Evolutionary conservation across 2,888 invertebrate species (phyloP), one percentile per base, ranked within the genome.

Genomic region (Sinotaia quadrata): DNA sequence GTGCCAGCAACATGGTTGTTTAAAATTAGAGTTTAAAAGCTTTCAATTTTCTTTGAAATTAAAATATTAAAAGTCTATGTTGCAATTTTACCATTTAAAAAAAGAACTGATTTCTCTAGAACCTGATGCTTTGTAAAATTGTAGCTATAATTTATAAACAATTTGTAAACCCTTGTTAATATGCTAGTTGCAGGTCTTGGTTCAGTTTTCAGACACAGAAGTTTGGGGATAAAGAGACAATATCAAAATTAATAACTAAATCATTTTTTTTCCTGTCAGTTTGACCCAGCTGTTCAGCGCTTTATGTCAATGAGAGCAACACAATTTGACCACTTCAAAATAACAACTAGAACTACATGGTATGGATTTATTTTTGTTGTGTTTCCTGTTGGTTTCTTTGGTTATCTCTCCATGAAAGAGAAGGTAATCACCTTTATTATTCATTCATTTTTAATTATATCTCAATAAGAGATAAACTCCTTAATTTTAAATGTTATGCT

Each of bases 251-350:
- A 15, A 51, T n/a, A n/a, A n/a, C 7, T 7, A 51, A 51, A n/a
- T 12, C 21, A 8, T 51, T 44, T 41, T 34, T 33, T 52, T 59
- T 52, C 21, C 54, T 73, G 67, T 49, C 74, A 96, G 96, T 93
- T 95, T 86, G 96, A 96, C 88, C 89, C 92, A n/a, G 93, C 92
- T 12, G 76, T 95, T 3, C 92, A 93, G 81, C 91, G 94, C 63
- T 94, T 91, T 84, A 89, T 92, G 84, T 91, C 95, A 0, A 91
- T 94, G 92, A 91, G 91, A 86, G 91, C 91, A 0, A 91, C 91
- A 8, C 89, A 91, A 61, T 91, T 90, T 74, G 92, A 93, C 0
- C 89, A 92, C 82, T 94, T 94, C 84, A 91, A 90, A 82, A 92
- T 94, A 0, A 93, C 91, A 34, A 88, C 89, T 1, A 91, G 89